Base-by-base conservation (phyloP, 1,140 invertebrate genomes). In the Hyposmocoma kahamanoa region DNA sequence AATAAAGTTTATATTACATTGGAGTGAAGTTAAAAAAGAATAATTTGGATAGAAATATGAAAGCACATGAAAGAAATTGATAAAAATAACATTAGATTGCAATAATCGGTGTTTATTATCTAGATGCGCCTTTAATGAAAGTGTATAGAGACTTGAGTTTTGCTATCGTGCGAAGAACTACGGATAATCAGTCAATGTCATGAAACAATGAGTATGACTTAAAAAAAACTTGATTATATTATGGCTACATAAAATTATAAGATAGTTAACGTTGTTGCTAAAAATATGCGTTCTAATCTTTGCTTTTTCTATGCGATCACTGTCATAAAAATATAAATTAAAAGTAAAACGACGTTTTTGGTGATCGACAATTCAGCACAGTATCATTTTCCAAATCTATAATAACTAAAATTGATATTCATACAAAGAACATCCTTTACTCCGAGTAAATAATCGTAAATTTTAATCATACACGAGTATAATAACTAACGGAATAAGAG, bases 31-130 rank as follows among this genome's bases (percentile, higher is more conserved):
- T 22, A 45, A 36, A 10, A 36, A 38, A 64, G 60, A 68, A 66
- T 65, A 52, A 51, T 63, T 44, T 42, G 52, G 58, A 56, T 59
- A 53, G 57, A 58, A 61, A 61, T 69, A 78, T 76, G 74, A 80
- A 78, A 83, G 74, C 60, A 58, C 51, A 61, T 53, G 53, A 56
- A 70, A 62, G 67, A 68, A 71, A 79, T 74, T 80, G 67, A 74
- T 78, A 74, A 72, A 70, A 72, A 71, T 64, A 47, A 60, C 46
- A 61, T 66, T 62, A 69, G 59, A 73, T 72, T 54, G 61, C 59
- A 70, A 62, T 71, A 63, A 73, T 62, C n/a, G 50, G 48, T 59
- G 43, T 47, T 53, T 46, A 52, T 55, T 42, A 53, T 47, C 38
- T 19, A 32, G 22, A 36, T 26, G 15, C n/a, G 50, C 18, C 42